Percentiles rank a stretch among this genome's conserved stretches.
Evolutionary conservation across 2,888 invertebrate genomes (phyloP).

Genomic region (Himalopsyche japonica): DNA sequence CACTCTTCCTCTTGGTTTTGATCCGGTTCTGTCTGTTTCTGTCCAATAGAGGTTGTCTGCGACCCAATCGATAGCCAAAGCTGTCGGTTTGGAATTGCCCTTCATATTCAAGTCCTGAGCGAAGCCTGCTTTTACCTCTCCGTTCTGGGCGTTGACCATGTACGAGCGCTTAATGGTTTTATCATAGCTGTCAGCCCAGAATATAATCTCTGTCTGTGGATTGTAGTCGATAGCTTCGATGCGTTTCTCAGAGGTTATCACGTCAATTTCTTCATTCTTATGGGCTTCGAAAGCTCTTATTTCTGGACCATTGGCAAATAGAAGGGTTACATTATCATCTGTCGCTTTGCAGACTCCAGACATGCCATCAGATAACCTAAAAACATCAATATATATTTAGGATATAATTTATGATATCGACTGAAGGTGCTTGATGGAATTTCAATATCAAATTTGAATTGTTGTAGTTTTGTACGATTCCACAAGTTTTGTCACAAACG

Average conservation of each 20-base stretch:
- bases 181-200: conserved; percentile 94
- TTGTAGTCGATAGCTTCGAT: conserved; percentile 93
- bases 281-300: conserved; percentile 74
- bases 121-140: conserved; percentile 77
- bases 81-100: conserved; percentile 82
- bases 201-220: conserved; percentile 79
- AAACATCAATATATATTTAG: conserved; percentile 31
- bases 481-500: too few species aligned
- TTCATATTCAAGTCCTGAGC: conserved; percentile 88
- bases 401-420: too few species aligned
- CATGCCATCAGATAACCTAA: conserved; percentile 68
- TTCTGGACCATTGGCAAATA: conserved; percentile 85
- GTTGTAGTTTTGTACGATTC: too few species aligned
- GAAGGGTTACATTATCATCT: conserved; percentile 67
- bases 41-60: conserved; percentile 95
- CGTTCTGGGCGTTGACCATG: conserved; percentile 79
- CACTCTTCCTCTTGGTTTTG: conserved; percentile 76
- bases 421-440: too few species aligned
- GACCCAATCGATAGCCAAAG: conserved; percentile 91
- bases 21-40: conserved; percentile 76
- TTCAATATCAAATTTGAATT: too few species aligned
- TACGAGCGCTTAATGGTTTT: conserved; percentile 90
- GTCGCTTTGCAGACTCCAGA: conserved; percentile 83
- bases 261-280: conserved; percentile 71
- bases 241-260: conserved; percentile 82